phyloP scores from a whole-genome alignment of 2,888 invertebrate genomes.

The Ptilodon capucinus region DNA sequence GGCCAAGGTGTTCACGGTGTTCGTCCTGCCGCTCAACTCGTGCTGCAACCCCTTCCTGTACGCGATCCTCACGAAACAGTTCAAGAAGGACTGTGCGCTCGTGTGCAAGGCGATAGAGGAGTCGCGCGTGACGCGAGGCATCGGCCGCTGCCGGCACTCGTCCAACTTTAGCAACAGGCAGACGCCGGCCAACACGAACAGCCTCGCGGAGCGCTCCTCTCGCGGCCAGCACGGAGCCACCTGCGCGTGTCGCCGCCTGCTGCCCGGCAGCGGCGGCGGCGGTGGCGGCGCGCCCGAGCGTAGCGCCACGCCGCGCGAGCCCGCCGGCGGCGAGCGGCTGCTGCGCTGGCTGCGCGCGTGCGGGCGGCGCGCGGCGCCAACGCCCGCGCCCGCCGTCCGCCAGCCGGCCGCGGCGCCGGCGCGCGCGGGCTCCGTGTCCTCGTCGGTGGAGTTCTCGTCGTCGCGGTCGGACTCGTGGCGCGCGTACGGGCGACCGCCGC shows the following conservation, averaged over 20 bases:
- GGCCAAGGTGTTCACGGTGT: conserved; percentile 98
- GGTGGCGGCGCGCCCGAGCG: conserved; percentile 85
- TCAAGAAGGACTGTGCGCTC: conserved; percentile 98
- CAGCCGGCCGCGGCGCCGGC: conserved; percentile 51
- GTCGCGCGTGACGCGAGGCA: conserved; percentile 93
- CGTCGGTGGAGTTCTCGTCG: conserved; percentile 95
- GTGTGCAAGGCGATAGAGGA: conserved; percentile 98
- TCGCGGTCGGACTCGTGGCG: conserved; percentile 95
- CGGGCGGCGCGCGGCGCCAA: conserved; percentile 42
- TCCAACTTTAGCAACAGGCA: conserved; percentile 94
- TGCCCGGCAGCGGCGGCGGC: conserved; percentile 89
- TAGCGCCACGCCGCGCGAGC: conserved; percentile 51
- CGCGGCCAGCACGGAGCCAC: conserved; percentile 85
- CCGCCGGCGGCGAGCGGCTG: conserved; percentile 60
- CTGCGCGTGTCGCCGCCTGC: conserved; percentile 84
- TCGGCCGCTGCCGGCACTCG: conserved; percentile 92
- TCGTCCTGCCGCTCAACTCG: conserved; percentile 96
- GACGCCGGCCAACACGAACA: conserved; percentile 93
- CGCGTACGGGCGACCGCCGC: conserved; percentile 89
- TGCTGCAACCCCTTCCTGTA: conserved; percentile 99
- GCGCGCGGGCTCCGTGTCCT: conserved; percentile 92
- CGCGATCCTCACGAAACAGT: conserved; percentile 98
- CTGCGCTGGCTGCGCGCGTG: conserved; percentile 65
- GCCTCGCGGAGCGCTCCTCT: conserved; percentile 90
- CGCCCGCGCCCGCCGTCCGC: conserved; percentile 56